These are phyloP conservation scores for Calameuta filiformis DNA, from an alignment of 2,888 invertebrate species.

Conservation along the genomic window DNA sequence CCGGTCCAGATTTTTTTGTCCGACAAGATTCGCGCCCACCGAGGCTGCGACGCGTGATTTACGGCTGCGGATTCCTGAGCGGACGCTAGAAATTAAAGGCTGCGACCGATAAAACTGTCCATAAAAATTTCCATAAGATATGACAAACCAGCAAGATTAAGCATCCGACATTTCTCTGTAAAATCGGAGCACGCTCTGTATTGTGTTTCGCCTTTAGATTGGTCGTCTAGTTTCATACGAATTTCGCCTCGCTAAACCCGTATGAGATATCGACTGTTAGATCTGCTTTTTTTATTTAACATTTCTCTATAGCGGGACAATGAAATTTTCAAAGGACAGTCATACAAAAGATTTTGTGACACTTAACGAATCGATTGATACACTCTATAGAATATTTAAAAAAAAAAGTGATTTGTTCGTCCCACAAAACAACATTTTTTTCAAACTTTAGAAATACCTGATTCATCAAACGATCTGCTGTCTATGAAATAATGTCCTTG, in stretches of 20 bases:
- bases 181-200: neutral
- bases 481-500: neutral
- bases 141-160: neutral
- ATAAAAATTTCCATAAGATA: slow-evolving; percentile 17
- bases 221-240: neutral
- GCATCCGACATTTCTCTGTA: neutral
- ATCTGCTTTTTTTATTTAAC: neutral
- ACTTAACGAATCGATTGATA: neutral
- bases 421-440: neutral
- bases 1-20: slow-evolving; percentile 27
- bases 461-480: neutral
- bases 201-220: neutral
- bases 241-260: neutral
- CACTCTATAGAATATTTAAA: neutral
- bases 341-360: neutral
- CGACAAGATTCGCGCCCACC: slow-evolving; percentile 23
- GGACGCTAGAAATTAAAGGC: slow-evolving; percentile 23
- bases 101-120: slow-evolving; percentile 25
- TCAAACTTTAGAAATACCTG: neutral
- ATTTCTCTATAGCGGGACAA: neutral
- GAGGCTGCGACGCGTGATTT: slow-evolving; percentile 12
- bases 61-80: slow-evolving; percentile 4
- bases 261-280: neutral
- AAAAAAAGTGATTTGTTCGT: neutral
- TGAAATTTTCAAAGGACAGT: neutral